Conservation (phyloP, 2,113 vertebrate genomes). For the Pagrus major region DNA sequence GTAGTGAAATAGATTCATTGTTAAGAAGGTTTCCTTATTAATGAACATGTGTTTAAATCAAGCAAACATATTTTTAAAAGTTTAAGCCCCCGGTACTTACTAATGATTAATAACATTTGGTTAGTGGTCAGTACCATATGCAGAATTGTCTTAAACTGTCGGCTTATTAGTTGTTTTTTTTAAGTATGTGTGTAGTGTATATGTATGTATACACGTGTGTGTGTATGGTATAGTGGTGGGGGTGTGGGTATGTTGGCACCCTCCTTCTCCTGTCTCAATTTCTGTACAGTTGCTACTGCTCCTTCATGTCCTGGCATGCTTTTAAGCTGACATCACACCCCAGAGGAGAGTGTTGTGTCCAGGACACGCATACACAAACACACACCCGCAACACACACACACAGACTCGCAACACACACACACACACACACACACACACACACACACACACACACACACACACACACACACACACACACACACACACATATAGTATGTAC, state of each 20-base stretch:
- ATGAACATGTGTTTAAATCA: conserved; percentile 11
- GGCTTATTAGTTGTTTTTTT: neutral
- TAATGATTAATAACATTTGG: neutral
- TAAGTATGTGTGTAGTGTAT: conserved; percentile 14
- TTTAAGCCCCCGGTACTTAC: neutral
- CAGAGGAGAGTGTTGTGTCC: conserved; percentile 60
- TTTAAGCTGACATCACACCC: conserved; percentile 84
- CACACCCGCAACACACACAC: conserved; percentile 13
- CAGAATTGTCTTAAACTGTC: neutral
- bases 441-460: conserved; percentile 19
- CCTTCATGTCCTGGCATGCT: conserved; percentile 82
- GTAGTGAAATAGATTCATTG: conserved; percentile 17
- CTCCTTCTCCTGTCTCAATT: conserved; percentile 72
- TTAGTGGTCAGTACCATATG: neutral
- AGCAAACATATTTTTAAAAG: neutral
- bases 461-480: conserved; percentile 10
- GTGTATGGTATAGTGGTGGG: neutral
- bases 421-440: neutral
- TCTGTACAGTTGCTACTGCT: conserved; percentile 83
- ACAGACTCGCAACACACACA: conserved; percentile 18
- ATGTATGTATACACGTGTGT: neutral
- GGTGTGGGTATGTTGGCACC: conserved; percentile 41
- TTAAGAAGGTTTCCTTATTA: neutral
- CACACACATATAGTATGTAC: neutral
- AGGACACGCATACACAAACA: conserved; percentile 40